These are phyloP conservation scores for Bryconaethiops microstoma DNA, from an alignment of 2,797 vertebrate genomes.

Conservation along the genomic window DNA sequence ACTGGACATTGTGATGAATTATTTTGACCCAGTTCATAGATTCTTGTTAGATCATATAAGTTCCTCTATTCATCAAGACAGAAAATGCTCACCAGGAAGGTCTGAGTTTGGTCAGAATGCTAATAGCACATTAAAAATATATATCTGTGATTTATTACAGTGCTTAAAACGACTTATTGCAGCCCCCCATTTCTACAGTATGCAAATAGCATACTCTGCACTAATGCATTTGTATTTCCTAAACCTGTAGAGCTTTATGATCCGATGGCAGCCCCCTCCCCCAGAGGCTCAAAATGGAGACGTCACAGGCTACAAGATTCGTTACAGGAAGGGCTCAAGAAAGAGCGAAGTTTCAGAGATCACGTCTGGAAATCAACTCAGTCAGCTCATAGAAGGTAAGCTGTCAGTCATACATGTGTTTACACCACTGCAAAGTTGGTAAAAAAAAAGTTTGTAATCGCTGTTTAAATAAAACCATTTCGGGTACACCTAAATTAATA, in stretches of 20 bases:
- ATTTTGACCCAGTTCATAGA: not conserved
- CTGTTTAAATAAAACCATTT: not conserved
- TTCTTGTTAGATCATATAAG: not conserved
- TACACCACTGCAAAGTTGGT: not conserved
- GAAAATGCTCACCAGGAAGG: too few species aligned
- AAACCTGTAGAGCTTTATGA: slow-evolving; percentile 85
- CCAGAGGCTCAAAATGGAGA: slow-evolving; percentile 87
- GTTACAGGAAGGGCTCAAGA: slow-evolving; percentile 90
- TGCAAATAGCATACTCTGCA: not conserved
- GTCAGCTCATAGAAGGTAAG: slow-evolving; percentile 90
- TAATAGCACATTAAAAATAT: too few species aligned
- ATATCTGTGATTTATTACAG: too few species aligned
- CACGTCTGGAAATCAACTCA: slow-evolving; percentile 86
- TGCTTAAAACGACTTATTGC: too few species aligned
- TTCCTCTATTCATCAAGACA: too few species aligned
- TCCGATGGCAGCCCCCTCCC: slow-evolving; percentile 94
- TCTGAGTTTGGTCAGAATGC: too few species aligned
- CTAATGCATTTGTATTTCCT: slow-evolving; percentile 1
- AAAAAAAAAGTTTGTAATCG: not conserved
- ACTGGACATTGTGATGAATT: not conserved
- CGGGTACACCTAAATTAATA: not conserved
- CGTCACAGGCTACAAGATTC: slow-evolving; percentile 92
- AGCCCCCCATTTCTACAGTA: not conserved
- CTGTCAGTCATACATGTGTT: not conserved
- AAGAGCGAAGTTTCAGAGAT: slow-evolving; percentile 91